Conservation (phyloP, 1,140 invertebrate genomes). For the Nymphalis io region DNA sequence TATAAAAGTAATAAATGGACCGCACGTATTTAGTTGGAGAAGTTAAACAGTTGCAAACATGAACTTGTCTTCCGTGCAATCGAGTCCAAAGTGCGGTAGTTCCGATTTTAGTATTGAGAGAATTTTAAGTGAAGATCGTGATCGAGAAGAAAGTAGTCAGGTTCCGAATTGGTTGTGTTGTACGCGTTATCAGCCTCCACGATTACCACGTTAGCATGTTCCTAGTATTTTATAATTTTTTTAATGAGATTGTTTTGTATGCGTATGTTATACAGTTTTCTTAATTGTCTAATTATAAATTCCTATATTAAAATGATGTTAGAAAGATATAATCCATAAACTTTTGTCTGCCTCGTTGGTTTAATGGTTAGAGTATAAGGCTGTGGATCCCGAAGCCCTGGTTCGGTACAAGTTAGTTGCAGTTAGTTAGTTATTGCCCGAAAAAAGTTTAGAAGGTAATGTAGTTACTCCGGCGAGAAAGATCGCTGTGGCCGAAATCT, state of each 20-base stretch:
- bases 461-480: no score
- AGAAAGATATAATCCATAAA: no score
- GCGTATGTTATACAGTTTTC: no score
- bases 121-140: slow-evolving; percentile 72
- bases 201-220: slow-evolving; percentile 84
- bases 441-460: no score
- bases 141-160: slow-evolving; percentile 39
- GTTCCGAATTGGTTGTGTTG: slow-evolving; percentile 85
- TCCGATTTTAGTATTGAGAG: slow-evolving; percentile 81
- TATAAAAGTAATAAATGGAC: slow-evolving; percentile 44
- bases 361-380: no score
- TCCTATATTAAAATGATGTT: no score
- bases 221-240: slow-evolving; percentile 13
- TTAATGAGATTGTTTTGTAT: neutral
- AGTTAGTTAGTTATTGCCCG: no score
- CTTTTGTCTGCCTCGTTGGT: no score
- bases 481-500: no score
- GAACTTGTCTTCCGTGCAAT: slow-evolving; percentile 58
- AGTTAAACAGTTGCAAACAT: slow-evolving; percentile 41
- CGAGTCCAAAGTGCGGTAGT: slow-evolving; percentile 55
- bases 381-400: no score
- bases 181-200: slow-evolving; percentile 88
- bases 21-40: slow-evolving; percentile 24
- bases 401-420: no score
- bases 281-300: no score